phyloP scores from a whole-genome alignment of 2,113 vertebrate genomes.

The Melierax canorus region DNA sequence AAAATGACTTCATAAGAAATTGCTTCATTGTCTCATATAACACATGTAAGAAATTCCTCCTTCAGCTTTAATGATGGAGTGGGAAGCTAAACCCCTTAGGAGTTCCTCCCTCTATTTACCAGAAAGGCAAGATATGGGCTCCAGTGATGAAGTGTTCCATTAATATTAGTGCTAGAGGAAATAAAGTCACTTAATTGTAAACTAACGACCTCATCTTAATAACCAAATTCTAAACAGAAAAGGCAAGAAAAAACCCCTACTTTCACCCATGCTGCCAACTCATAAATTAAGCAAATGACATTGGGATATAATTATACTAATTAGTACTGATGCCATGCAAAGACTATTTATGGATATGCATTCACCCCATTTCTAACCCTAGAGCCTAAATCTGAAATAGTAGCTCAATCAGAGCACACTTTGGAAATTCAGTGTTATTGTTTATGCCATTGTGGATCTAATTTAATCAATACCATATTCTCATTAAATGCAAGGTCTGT shows the following conservation, averaged over 20 bases:
- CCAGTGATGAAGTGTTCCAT: slow-evolving; percentile 69
- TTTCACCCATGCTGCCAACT: slow-evolving; percentile 64
- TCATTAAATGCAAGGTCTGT: slow-evolving; percentile 58
- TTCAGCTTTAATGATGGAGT: slow-evolving; percentile 46
- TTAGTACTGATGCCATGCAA: slow-evolving; percentile 68
- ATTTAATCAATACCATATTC: slow-evolving; percentile 65
- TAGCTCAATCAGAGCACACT: slow-evolving; percentile 29
- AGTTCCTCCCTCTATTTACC: slow-evolving; percentile 58
- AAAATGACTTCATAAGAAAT: slow-evolving; percentile 20
- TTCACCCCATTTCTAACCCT: slow-evolving; percentile 58
- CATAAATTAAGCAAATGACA: slow-evolving; percentile 74
- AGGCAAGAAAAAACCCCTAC: slow-evolving; percentile 40
- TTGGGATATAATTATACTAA: slow-evolving; percentile 70
- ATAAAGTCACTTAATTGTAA: slow-evolving; percentile 73
- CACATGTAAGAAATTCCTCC: slow-evolving; percentile 62
- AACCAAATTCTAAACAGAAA: slow-evolving; percentile 65
- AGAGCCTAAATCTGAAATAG: slow-evolving; percentile 39
- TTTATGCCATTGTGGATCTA: slow-evolving; percentile 29
- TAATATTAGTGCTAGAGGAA: slow-evolving; percentile 61
- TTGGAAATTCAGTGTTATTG: slow-evolving; percentile 38
- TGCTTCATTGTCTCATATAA: slow-evolving; percentile 27
- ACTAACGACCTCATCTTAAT: slow-evolving; percentile 72
- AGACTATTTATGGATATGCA: slow-evolving; percentile 54
- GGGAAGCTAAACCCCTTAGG: slow-evolving; percentile 52
- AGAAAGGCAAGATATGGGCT: slow-evolving; percentile 50